Evolutionary conservation across 2,797 vertebrate species (phyloP).

Genomic region (Gouania willdenowi): DNA sequence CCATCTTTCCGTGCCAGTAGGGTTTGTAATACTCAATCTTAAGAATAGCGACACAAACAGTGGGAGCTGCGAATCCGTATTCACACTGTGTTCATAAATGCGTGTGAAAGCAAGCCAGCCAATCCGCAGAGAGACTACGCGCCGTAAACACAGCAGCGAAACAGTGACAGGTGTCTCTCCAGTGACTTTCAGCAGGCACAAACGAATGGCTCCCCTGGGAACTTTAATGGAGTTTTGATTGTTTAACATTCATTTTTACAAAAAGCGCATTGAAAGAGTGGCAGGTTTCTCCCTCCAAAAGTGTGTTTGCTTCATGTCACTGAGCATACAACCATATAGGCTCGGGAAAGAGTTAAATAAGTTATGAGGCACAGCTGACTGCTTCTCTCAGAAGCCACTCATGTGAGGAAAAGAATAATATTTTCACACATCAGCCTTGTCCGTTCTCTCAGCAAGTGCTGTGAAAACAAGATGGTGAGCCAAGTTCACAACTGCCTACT

Average conservation of each 20-base stretch:
- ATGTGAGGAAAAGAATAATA: conserved; percentile 8
- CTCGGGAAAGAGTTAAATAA: conserved; percentile 74
- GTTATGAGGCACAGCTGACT: conserved; percentile 66
- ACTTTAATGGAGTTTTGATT: conserved; percentile 74
- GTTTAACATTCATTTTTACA: conserved; percentile 78
- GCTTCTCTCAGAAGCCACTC: conserved; percentile 39
- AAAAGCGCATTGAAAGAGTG: conserved; percentile 53
- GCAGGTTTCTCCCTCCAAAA: conserved; percentile 38
- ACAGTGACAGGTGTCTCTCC: conserved; percentile 65
- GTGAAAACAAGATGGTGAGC: conserved; percentile 21
- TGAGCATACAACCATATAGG: conserved; percentile 69
- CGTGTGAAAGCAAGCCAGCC: conserved; percentile 56
- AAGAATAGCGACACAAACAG: conserved; percentile 63
- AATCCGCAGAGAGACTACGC: conserved; percentile 40
- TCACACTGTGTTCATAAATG: conserved; percentile 40
- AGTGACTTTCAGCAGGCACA: conserved; percentile 57
- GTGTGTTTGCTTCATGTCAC: conserved; percentile 54
- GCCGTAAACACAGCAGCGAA: conserved; percentile 47
- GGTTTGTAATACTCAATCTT: conserved; percentile 67
- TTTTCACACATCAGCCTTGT: conserved; percentile 27
- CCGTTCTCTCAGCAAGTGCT: conserved; percentile 20
- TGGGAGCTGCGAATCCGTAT: conserved; percentile 34
- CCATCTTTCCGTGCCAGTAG: conserved; percentile 63
- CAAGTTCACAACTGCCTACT: conserved; percentile 1
- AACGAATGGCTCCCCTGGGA: conserved; percentile 65